Percentiles rank a stretch among this genome's conserved stretches.
phyloP scores from a whole-genome alignment of 2,888 invertebrate genomes.

The Thalpophila matura region DNA sequence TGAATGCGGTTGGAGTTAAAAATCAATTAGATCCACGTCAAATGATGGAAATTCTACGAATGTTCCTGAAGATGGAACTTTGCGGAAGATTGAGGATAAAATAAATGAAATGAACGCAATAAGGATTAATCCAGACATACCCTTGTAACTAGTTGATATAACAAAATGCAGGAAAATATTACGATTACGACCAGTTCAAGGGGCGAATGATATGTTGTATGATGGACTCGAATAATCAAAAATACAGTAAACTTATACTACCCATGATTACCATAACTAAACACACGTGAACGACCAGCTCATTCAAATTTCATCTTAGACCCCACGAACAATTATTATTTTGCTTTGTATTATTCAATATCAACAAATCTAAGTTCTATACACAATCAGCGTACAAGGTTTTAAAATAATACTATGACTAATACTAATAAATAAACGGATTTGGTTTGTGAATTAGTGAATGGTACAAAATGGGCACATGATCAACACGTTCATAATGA shows the following conservation, averaged over 20 bases:
- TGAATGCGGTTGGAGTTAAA: constrained; percentile 5
- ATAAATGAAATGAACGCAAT: background rate
- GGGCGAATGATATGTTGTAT: background rate
- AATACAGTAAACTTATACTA: too few relatives aligned
- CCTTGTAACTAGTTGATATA: background rate
- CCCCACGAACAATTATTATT: background rate
- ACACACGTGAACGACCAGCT: background rate
- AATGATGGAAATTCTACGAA: constrained; percentile 5
- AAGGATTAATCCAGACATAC: too few relatives aligned
- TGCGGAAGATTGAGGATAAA: background rate
- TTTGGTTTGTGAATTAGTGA: constrained; percentile 33
- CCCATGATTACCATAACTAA: too few relatives aligned
- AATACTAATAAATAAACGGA: constrained; percentile 14
- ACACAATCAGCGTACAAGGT: background rate
- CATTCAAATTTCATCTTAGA: background rate
- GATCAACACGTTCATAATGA: constrained; percentile 32
- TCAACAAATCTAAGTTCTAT: background rate
- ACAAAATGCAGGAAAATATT: background rate
- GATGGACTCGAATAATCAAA: background rate
- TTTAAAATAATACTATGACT: constrained; percentile 10
- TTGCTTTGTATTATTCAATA: background rate
- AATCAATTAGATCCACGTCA: constrained; percentile 3
- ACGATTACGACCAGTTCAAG: too few relatives aligned
- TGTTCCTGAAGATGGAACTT: background rate
- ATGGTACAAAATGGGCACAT: constrained; percentile 37